These are phyloP conservation scores for Oscheius sp. DNA, from an alignment of 2,888 invertebrate species.

Conservation along the genomic window DNA sequence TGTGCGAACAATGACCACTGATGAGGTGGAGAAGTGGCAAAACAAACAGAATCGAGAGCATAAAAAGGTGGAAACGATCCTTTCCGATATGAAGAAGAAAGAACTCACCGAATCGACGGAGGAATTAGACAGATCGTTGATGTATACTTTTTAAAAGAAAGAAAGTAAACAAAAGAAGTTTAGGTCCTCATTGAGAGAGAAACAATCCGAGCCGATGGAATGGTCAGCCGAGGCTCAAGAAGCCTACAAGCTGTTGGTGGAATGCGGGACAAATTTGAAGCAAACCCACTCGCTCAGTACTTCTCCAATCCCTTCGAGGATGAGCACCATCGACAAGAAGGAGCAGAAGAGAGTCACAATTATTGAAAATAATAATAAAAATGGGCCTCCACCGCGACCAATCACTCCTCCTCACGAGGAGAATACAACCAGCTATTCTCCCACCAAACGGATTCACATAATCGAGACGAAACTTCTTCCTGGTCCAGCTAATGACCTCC, in stretches of 20 bases:
- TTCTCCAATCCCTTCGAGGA: slow-evolving; percentile 5
- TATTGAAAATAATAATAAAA: slow-evolving; percentile 27
- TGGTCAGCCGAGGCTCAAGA: slow-evolving; percentile 77
- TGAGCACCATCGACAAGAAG: slow-evolving; percentile 12
- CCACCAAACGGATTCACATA: slow-evolving; percentile 46
- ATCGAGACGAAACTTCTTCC: slow-evolving; percentile 50
- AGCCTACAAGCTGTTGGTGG: slow-evolving; percentile 90
- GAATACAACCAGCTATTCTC: slow-evolving; percentile 30
- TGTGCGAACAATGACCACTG: slow-evolving; percentile 33
- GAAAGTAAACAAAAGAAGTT: too few species aligned
- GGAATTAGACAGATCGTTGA: slow-evolving; percentile 1
- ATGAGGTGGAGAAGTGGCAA: slow-evolving; percentile 34
- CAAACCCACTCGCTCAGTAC: slow-evolving; percentile 42
- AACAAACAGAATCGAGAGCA: slow-evolving; percentile 43
- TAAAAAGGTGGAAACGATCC: slow-evolving; percentile 32
- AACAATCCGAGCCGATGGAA: slow-evolving; percentile 14
- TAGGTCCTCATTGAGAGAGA: background rate
- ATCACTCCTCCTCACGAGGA: slow-evolving; percentile 41
- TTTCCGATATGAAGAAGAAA: slow-evolving; percentile 25
- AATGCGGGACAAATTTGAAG: slow-evolving; percentile 71
- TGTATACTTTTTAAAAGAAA: background rate
- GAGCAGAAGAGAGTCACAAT: slow-evolving; percentile 23
- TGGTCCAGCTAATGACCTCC: slow-evolving; percentile 43
- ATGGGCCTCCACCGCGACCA: slow-evolving; percentile 41
- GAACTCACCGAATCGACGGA: background rate